Conservation (phyloP, 2,888 invertebrate species). For the Schizaphis graminum region DNA sequence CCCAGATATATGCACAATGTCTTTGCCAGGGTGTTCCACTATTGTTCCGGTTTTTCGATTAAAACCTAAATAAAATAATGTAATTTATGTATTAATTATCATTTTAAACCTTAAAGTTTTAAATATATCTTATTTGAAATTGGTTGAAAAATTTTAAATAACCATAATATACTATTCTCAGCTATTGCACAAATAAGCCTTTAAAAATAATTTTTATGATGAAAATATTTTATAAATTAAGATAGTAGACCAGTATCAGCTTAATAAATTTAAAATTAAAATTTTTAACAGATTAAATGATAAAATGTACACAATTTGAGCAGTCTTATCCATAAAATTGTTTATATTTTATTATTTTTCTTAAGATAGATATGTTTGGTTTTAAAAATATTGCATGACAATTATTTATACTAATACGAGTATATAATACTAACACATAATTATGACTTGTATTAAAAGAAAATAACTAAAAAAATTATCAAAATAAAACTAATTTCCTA, state of each 20-base stretch:
- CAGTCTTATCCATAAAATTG: too few relatives aligned
- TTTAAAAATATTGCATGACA: background rate
- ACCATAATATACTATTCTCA: background rate
- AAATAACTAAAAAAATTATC: background rate
- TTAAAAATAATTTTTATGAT: background rate
- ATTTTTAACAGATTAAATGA: too few relatives aligned
- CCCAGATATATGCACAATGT: conserved; percentile 83
- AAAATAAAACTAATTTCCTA: background rate
- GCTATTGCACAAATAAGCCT: background rate
- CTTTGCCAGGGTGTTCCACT: conserved; percentile 79
- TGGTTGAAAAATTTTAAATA: background rate
- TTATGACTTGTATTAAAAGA: background rate
- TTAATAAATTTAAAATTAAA: too few relatives aligned
- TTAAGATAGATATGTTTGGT: background rate
- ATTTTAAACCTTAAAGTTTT: background rate
- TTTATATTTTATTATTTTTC: too few relatives aligned
- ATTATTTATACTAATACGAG: too few relatives aligned
- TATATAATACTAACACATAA: background rate
- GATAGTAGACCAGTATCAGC: too few relatives aligned
- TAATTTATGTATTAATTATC: background rate
- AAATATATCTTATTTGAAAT: background rate
- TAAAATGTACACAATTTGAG: too few relatives aligned
- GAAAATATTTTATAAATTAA: too few relatives aligned
- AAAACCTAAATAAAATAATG: conserved; percentile 73
- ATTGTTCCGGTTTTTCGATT: conserved; percentile 78